Percentiles rank a stretch among this genome's conserved stretches.
phyloP scores from a whole-genome alignment of 1,140 invertebrate species.

The Rhopalosiphum maidis region DNA sequence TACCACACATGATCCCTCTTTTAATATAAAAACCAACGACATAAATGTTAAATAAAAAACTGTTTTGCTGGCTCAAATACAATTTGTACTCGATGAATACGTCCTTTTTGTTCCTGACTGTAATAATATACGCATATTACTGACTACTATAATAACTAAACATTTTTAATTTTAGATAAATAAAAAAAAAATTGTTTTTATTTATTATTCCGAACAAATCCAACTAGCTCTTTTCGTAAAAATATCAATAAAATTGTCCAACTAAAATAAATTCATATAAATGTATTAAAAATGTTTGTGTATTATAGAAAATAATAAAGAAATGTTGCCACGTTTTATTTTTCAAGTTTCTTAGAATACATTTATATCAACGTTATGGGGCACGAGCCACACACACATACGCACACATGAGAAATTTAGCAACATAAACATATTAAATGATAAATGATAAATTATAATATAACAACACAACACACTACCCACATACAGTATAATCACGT shows the following conservation, averaged over 20 bases:
- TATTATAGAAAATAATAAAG: background rate
- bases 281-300: background rate
- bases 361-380: background rate
- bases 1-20: background rate
- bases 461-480: background rate
- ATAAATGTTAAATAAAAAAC: constrained; percentile 3
- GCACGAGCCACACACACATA: background rate
- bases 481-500: background rate
- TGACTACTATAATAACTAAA: background rate
- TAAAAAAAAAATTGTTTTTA: background rate
- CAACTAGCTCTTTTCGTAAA: background rate
- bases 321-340: background rate
- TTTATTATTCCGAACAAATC: background rate
- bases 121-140: background rate
- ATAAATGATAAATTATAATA: background rate
- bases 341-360: background rate
- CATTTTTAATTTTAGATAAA: background rate
- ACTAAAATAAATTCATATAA: background rate
- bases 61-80: background rate
- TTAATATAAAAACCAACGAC: constrained; percentile 23
- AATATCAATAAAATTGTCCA: background rate
- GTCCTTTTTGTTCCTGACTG: background rate
- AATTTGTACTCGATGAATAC: background rate
- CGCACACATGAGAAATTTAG: background rate
- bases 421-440: constrained; percentile 3